Percentiles rank a stretch among this genome's conserved stretches.
phyloP scores from a whole-genome alignment of 2,888 invertebrate genomes.

The Drosophila gaucha region DNA sequence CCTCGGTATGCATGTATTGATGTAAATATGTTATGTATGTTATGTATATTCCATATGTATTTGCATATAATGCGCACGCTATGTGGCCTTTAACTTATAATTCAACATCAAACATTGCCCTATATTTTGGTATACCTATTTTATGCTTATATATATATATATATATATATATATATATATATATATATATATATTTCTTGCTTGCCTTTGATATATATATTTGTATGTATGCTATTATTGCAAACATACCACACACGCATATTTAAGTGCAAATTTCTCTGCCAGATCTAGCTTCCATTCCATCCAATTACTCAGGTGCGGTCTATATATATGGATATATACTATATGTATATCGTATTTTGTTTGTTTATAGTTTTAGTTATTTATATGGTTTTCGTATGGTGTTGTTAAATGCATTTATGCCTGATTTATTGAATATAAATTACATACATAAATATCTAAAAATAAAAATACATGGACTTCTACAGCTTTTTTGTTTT shows the following conservation, averaged over 20 bases:
- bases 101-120: constrained; percentile 78
- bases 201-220: constrained; percentile 21
- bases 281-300: constrained; percentile 8
- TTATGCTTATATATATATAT: constrained; percentile 51
- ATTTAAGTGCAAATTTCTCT: constrained; percentile 28
- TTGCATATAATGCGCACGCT: constrained; percentile 63
- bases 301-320: constrained; percentile 33
- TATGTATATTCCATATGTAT: constrained; percentile 53
- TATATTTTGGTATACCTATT: constrained; percentile 64
- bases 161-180: constrained; percentile 47
- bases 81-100: constrained; percentile 67
- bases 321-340: constrained; percentile 16
- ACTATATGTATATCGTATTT: constrained; percentile 10
- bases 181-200: constrained; percentile 64
- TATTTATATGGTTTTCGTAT: constrained; percentile 31
- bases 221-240: neutral
- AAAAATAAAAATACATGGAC: constrained; percentile 73
- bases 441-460: constrained; percentile 75
- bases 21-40: constrained; percentile 50
- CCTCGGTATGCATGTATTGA: constrained; percentile 42
- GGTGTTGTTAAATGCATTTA: constrained; percentile 65
- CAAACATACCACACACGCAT: no score
- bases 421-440: constrained; percentile 70
- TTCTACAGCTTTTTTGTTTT: constrained; percentile 53
- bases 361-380: constrained; percentile 13